Percentiles rank a stretch among this genome's conserved stretches.
phyloP scores from a whole-genome alignment of 2,888 invertebrate genomes.

The Lasioglossum figueresi region DNA sequence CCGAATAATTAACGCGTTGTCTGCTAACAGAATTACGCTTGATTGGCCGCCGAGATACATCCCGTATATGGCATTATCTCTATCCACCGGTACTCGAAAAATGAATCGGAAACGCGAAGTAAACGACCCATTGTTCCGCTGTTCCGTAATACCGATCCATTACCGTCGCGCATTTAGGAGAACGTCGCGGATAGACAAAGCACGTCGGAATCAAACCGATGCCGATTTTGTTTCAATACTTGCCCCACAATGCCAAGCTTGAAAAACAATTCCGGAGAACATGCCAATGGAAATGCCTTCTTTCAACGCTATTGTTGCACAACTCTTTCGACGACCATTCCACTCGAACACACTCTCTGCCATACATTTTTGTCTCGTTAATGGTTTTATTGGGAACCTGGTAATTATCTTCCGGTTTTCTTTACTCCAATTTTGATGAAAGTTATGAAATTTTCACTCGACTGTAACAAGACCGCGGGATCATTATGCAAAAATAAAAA shows the following conservation, averaged over 20 bases:
- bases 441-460: too few species aligned
- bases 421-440: too few species aligned
- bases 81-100: neutral
- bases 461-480: too few species aligned
- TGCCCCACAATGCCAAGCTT: neutral
- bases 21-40: neutral
- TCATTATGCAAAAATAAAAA: too few species aligned
- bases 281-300: neutral
- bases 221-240: neutral
- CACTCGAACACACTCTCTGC: neutral
- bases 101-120: neutral
- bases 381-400: neutral
- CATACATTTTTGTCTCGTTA: neutral
- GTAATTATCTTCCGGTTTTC: neutral
- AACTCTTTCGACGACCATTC: neutral
- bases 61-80: neutral
- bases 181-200: neutral
- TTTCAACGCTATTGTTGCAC: neutral
- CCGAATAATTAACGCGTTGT: slow-evolving; percentile 32
- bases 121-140: neutral
- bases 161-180: neutral
- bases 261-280: neutral
- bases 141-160: slow-evolving; percentile 2
- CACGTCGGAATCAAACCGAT: neutral
- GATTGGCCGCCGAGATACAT: neutral